Base-by-base conservation (phyloP, 2,888 invertebrate genomes). In the Eristalis intricaria region DNA sequence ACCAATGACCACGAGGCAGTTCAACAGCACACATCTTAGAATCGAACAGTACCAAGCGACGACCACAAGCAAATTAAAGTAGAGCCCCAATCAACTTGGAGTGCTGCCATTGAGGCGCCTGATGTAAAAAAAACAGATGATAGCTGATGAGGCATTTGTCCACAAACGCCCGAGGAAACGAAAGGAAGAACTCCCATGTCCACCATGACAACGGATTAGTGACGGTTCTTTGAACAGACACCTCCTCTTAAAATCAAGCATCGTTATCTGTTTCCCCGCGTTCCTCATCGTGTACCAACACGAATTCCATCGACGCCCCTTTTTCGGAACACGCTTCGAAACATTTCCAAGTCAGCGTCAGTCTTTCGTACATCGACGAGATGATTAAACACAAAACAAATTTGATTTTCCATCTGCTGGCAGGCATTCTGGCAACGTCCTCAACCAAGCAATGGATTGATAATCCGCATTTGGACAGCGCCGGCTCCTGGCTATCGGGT, bases 391-490 rank as follows among this genome's bases (percentile, higher is more conserved):
- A 43, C 26, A 75, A 63, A 40, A 26, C 29, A 15, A 32, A n/a
- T 43, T 13, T 75, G 11, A 61, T 40, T 58, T 56, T 35, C 5
- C 13, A 66, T 4, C 2, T 70, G 3, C 38, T 78, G 13, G 22
- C 50, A 4, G 56, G 60, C 26, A 23, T 26, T 15, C 26, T 60
- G 4, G 8, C 40, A 15, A 61, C 66, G 15, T 22, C 23, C 35
- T 70, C 74, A 35, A 90, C 90, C 10, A 93, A 91, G 84, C 90
- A 90, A 89, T 90, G 91, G 23, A 89, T 89, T 19, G 91, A 90
- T 13, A 90, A 89, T 43, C 89, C 90, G 22, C 89, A 90, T 13
- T 91, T 93, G 40, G 77, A 87, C 29, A 89, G 90, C 87, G 89
- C 90, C 1, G 79, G 89, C 2, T 89, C 90, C 13, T 93, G 93